Base-by-base conservation (phyloP, 2,888 invertebrate genomes). In the Apamea epomidion region DNA sequence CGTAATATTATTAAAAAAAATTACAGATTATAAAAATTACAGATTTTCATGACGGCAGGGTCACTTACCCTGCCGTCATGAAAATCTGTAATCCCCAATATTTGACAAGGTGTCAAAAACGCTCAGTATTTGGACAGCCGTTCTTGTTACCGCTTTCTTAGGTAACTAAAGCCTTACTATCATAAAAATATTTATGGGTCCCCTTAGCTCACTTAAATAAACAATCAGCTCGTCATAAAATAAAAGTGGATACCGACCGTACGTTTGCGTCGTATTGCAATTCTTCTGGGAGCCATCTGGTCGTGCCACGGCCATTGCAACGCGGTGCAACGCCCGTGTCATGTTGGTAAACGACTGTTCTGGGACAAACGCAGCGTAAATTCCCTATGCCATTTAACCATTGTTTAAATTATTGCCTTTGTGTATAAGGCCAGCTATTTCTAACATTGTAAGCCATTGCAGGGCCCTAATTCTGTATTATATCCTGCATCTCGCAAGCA, bases 261-360 rank as follows among this genome's bases (percentile, higher is more conserved):
- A 32, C 25, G 51, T 54, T 80, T 80, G 62, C 45, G 21, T 29
- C 8, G 37, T 48, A 58, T 58, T 25, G 14, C n/a, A 32, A 84
- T n/a, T 29, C 69, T 29, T 48, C 12, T 64, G 86, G 83, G 86
- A 72, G 64, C 68, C 69, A 81, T 83, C 18, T 73, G 8, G 58
- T 58, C 10, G 48, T 37, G 32, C 6, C 37, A 7, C 2, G 54
- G 16, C 18, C 25, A 58, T 37, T 60, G 82, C 75, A 75, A 16
- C 37, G 62, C 18, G 45, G 62, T 58, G 74, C 64, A 76, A 29
- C 69, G 29, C 45, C 51, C 54, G 48, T 74, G 67, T 18, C 14
- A 45, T 32, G 45, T 69, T 42, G n/a, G n/a, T 21, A 82, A 65
- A 87, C 73, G 60, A 75, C 42, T 42, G 65, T 48, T 18, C 45